These are phyloP conservation scores for Opisthocomus hoazin DNA, from an alignment of 2,113 vertebrate species.

Conservation along the genomic window DNA sequence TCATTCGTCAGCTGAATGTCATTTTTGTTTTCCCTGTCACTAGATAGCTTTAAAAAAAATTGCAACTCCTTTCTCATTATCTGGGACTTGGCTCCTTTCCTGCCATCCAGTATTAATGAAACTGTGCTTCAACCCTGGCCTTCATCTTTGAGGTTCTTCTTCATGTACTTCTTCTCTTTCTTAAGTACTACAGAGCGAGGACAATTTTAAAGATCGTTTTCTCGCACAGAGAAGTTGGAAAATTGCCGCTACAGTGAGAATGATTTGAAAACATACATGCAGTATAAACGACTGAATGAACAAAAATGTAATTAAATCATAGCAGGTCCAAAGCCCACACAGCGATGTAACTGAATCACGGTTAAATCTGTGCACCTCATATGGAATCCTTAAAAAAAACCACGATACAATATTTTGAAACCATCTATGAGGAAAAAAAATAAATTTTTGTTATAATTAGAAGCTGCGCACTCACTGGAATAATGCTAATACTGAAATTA, in stretches of 20 bases:
- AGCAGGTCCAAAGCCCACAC: constrained; percentile 25
- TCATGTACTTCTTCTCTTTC: constrained; percentile 53
- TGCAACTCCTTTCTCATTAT: constrained; percentile 85
- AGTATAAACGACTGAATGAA: constrained; percentile 57
- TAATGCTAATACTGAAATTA: constrained; percentile 38
- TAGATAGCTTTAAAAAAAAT: constrained; percentile 81
- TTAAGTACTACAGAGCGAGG: constrained; percentile 47
- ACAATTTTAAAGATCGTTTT: constrained; percentile 66
- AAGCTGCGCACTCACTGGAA: background rate
- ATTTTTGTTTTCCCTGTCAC: constrained; percentile 92
- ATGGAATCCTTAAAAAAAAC: background rate
- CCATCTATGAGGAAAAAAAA: background rate
- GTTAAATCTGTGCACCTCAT: constrained; percentile 42
- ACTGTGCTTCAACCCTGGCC: constrained; percentile 76
- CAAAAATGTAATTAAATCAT: constrained; percentile 65
- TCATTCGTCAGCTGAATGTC: constrained; percentile 92
- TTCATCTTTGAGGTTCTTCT: constrained; percentile 78
- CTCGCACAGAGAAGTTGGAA: constrained; percentile 34
- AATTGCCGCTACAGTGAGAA: constrained; percentile 32
- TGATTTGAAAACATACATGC: constrained; percentile 54
- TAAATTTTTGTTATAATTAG: constrained; percentile 2
- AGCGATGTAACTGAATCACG: constrained; percentile 7
- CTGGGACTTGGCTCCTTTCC: constrained; percentile 75
- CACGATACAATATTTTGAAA: background rate
- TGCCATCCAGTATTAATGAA: constrained; percentile 86